These are phyloP conservation scores for Lutjanus erythropterus DNA, from an alignment of 2,113 vertebrate species.

Conservation along the genomic window DNA sequence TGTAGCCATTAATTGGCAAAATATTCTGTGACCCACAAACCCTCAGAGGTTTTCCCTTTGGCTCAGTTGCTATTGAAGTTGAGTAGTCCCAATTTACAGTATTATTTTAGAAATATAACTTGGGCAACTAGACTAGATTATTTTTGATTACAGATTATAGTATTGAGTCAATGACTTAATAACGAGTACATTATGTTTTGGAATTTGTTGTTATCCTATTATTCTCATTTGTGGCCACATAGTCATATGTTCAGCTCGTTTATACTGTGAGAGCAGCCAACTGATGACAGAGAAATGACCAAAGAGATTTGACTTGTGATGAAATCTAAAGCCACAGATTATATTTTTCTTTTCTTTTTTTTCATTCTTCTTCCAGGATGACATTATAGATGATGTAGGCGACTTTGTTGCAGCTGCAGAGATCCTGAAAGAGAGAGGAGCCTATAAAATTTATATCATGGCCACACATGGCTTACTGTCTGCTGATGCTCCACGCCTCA, in stretches of 20 bases:
- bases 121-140: too few species aligned
- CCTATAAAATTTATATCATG: conserved; percentile 99
- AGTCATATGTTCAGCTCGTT: neutral
- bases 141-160: too few species aligned
- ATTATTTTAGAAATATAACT: neutral
- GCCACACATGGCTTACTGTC: conserved; percentile 97
- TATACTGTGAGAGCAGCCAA: neutral
- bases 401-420: conserved; percentile 97
- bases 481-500: conserved; percentile 94
- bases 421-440: conserved; percentile 97
- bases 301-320: too few species aligned
- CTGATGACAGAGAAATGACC: neutral
- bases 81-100: too few species aligned
- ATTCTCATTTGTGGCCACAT: neutral
- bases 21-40: too few species aligned
- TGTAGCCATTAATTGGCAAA: too few species aligned
- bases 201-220: too few species aligned
- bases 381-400: conserved; percentile 97
- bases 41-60: too few species aligned
- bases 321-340: neutral
- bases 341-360: neutral
- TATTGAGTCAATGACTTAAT: neutral
- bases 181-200: neutral
- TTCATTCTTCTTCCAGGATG: conserved; percentile 90
- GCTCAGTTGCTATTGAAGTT: too few species aligned